Base-by-base conservation (phyloP, 2,888 invertebrate genomes). In the Fragum whitleyi region DNA sequence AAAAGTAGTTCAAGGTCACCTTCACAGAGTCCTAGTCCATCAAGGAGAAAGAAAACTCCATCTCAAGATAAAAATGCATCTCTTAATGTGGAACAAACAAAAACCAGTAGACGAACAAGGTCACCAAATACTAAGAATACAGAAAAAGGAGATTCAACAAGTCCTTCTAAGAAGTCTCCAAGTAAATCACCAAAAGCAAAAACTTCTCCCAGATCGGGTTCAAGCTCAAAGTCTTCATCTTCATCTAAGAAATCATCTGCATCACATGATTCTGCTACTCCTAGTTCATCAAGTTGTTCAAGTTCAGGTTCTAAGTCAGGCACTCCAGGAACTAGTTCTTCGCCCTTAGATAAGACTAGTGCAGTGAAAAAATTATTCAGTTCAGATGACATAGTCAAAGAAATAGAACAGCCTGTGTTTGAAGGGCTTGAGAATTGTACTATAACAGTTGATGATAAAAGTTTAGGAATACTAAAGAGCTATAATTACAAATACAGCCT, bases 71-170 rank as follows among this genome's bases (percentile, higher is more conserved):
- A 29, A 32, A 21, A 14, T 36, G 42, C 23, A n/a, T 5, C 47
- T n/a, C 14, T 70, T 0, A 59, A 59, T 51, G 59, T 36, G 23
- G 11, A n/a, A 19, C 21, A 59, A 14, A 23, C 28, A 29, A 78
- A 75, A 16, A 16, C 55, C 21, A 23, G 32, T 21, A 57, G 74
- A 57, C 69, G 81, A 51, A 78, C 74, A 47, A 70, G 85, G 16
- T 83, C 86, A n/a, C 86, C 86, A 65, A 86, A 70, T 77, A 65
- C 84, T 16, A 75, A 76, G 21, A 80, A 84, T 29, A 77, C 80
- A 57, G 84, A 86, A 59, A 84, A 84, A 75, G 76, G 81, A 42
- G 39, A 81, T 78, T 81, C 84, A 23, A 72, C 77, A 29, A 77
- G 82, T 29, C 82, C 84, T 28, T 72, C 69, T 21, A 59, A 77